Conservation (phyloP, 2,888 invertebrate species). For the Seira sanloemensis region DNA sequence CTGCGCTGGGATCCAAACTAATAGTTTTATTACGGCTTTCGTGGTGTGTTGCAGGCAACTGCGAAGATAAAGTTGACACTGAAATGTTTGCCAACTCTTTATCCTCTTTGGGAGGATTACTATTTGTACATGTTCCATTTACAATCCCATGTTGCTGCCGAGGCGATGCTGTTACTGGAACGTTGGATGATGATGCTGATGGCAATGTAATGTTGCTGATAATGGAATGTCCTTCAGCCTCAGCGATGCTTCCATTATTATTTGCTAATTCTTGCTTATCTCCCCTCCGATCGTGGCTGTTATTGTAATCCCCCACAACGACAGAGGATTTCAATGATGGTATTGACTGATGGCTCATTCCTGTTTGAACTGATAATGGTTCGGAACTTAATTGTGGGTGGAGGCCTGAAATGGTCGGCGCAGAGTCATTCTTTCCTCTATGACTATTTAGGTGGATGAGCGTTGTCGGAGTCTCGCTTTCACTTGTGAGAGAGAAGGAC, state of each 20-base stretch:
- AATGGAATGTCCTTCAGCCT: conserved; percentile 28
- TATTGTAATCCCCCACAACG: conserved; percentile 18
- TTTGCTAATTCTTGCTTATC: conserved; percentile 46
- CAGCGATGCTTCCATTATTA: conserved; percentile 22
- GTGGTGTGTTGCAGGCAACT: conserved; percentile 40
- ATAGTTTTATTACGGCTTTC: not conserved
- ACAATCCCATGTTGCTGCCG: not conserved
- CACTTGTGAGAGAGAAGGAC: not conserved
- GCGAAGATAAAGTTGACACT: conserved; percentile 31
- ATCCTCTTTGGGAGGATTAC: conserved; percentile 1
- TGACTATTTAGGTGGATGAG: not conserved
- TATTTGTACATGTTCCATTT: not conserved
- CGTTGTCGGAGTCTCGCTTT: conserved; percentile 3
- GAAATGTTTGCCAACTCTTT: conserved; percentile 50
- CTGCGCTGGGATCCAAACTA: not conserved
- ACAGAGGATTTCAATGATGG: conserved; percentile 21
- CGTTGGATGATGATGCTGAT: not conserved
- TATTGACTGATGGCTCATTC: conserved; percentile 30
- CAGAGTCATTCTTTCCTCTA: not conserved
- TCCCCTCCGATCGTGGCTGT: conserved; percentile 26
- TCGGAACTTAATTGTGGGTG: conserved; percentile 43
- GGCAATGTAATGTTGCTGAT: not conserved
- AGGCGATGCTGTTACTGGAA: conserved; percentile 33
- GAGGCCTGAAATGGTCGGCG: too few species aligned
- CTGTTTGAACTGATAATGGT: conserved; percentile 29